Conservation (phyloP, 2,888 invertebrate species). For the Acanthosepion pharaonis region DNA sequence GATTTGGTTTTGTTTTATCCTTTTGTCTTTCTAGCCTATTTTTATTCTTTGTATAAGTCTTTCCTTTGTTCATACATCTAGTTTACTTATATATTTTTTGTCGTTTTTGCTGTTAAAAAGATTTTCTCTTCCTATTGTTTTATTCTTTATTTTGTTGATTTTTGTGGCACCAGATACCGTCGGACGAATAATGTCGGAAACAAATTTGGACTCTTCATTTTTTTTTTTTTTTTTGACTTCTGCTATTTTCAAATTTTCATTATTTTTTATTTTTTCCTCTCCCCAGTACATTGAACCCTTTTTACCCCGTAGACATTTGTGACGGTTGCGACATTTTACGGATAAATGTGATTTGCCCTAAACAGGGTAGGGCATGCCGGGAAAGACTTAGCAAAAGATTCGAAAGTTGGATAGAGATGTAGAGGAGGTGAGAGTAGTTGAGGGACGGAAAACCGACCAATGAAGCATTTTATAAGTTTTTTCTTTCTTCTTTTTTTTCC, state of each 20-base stretch:
- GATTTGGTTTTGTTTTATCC: not conserved
- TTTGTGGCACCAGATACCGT: not conserved
- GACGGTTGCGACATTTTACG: conserved; percentile 33
- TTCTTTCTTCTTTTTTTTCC: too few species aligned
- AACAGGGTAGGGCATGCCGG: not conserved
- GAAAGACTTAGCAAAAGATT: not conserved
- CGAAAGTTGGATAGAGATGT: conserved; percentile 3
- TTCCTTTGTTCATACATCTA: not conserved
- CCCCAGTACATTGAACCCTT: not conserved
- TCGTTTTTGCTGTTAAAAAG: not conserved
- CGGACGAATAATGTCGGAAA: not conserved
- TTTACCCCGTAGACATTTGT: conserved; percentile 33
- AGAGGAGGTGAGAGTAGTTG: not conserved
- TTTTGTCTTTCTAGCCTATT: not conserved
- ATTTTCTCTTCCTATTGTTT: not conserved
- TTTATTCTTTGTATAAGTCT: not conserved
- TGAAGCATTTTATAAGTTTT: not conserved
- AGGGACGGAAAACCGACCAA: not conserved
- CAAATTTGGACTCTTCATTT: not conserved
- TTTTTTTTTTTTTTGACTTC: not conserved
- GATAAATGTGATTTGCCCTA: conserved; percentile 20
- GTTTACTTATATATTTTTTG: not conserved
- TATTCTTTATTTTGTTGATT: not conserved
- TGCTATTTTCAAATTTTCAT: not conserved
- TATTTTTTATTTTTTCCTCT: not conserved